Percentiles rank a stretch among this genome's conserved stretches.
Conservation (phyloP, 2,888 invertebrate species). For the Iphiclides podalirius region DNA sequence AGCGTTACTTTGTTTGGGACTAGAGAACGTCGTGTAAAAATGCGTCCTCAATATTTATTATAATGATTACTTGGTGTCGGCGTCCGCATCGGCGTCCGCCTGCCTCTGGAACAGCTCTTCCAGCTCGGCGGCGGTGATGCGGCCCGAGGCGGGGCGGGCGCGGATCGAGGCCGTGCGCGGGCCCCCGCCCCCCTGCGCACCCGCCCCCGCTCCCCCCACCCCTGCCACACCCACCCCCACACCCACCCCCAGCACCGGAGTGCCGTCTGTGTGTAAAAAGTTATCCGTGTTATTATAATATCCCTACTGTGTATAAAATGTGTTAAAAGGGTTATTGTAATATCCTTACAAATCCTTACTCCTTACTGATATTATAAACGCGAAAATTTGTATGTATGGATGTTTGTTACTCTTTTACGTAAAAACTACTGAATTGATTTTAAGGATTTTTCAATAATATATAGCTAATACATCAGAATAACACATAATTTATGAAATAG, state of each 20-base stretch:
- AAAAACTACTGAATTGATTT: too few relatives aligned
- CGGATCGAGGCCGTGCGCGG: conserved; percentile 95
- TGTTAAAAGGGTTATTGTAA: too few relatives aligned
- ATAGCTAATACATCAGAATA: too few relatives aligned
- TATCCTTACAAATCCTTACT: not conserved
- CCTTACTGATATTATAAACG: too few relatives aligned
- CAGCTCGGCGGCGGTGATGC: conserved; percentile 94
- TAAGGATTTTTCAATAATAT: not conserved
- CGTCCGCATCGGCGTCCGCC: conserved; percentile 77
- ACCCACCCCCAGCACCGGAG: conserved; percentile 50
- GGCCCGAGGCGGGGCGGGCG: conserved; percentile 90
- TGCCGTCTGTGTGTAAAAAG: conserved; percentile 47
- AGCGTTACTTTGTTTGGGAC: too few relatives aligned
- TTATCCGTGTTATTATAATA: not conserved
- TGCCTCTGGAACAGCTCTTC: conserved; percentile 96
- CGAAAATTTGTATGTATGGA: too few relatives aligned
- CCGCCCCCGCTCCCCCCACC: conserved; percentile 78
- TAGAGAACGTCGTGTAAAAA: too few relatives aligned
- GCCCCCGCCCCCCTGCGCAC: conserved; percentile 66
- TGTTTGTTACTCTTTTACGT: too few relatives aligned
- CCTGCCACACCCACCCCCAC: conserved; percentile 55
- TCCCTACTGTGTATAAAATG: too few relatives aligned
- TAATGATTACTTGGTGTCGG: conserved; percentile 23
- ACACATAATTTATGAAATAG: too few relatives aligned
- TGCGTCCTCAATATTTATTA: too few relatives aligned